phyloP scores from a whole-genome alignment of 2,888 invertebrate species.

The Agrypnus murinus region DNA sequence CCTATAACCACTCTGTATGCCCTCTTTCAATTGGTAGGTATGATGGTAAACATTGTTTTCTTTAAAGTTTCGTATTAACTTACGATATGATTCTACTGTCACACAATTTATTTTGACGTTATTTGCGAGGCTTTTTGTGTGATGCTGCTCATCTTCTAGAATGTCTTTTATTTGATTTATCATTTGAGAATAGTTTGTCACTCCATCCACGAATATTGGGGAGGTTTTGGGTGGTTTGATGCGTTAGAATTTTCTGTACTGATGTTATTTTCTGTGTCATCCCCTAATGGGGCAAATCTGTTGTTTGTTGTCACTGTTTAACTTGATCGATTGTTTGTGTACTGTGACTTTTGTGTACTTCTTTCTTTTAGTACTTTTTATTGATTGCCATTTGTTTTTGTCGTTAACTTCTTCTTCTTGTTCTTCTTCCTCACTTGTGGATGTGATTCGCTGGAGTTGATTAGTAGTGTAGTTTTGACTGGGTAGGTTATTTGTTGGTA shows the following conservation, averaged over 20 bases:
- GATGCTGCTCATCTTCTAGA: conserved; percentile 39
- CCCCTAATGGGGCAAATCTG: conserved; percentile 18
- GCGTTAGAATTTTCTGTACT: conserved; percentile 10
- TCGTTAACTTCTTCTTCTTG: conserved; percentile 8
- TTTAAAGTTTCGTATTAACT: conserved; percentile 34
- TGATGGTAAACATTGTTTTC: conserved; percentile 43
- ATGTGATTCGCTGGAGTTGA: conserved; percentile 16
- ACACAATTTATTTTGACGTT: conserved; percentile 43
- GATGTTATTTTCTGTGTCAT: conserved; percentile 21
- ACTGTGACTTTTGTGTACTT: no score
- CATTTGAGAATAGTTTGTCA: conserved; percentile 45
- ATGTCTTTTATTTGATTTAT: conserved; percentile 29
- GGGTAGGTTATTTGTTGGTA: conserved; percentile 11
- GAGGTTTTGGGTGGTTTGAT: conserved; percentile 35
- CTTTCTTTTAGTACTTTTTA: neutral
- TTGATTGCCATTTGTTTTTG: neutral
- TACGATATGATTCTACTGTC: conserved; percentile 42
- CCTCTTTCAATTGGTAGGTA: conserved; percentile 35
- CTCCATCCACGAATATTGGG: conserved; percentile 47
- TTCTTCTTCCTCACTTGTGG: conserved; percentile 6
- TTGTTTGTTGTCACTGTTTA: conserved; percentile 19
- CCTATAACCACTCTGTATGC: no score
- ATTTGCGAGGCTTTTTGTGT: conserved; percentile 42
- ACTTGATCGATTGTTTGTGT: conserved; percentile 1
- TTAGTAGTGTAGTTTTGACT: conserved; percentile 12